phyloP scores from a whole-genome alignment of 2,797 vertebrate genomes.

The Eremophila alpestris region DNA sequence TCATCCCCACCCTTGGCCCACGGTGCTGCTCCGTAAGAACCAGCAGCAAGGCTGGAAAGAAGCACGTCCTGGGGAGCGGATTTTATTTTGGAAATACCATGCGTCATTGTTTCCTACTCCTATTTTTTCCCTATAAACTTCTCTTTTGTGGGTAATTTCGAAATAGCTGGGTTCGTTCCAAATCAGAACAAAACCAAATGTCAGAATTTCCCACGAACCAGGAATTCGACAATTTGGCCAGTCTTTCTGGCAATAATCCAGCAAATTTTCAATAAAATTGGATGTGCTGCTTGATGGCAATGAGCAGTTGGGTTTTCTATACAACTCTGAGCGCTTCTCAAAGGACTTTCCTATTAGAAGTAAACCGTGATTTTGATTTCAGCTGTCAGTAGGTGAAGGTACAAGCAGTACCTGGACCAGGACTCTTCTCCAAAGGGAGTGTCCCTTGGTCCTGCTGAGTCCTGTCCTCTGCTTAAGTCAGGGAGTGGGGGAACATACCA shows the following conservation, averaged over 20 bases:
- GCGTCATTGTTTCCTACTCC: constrained; percentile 61
- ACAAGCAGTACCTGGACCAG: background rate
- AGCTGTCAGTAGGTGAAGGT: background rate
- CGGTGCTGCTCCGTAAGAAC: background rate
- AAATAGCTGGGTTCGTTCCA: constrained; percentile 23
- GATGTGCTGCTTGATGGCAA: background rate
- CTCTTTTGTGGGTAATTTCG: constrained; percentile 42
- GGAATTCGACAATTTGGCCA: constrained; percentile 34
- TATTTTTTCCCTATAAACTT: constrained; percentile 37
- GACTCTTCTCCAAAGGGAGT: background rate
- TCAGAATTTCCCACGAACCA: constrained; percentile 63
- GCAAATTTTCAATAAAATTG: background rate
- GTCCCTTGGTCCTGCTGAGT: background rate
- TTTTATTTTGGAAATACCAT: constrained; percentile 52
- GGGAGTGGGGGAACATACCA: background rate
- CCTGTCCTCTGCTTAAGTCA: background rate
- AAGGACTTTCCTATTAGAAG: background rate
- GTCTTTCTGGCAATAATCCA: constrained; percentile 29
- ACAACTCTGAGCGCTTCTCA: background rate
- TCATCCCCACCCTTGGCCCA: background rate
- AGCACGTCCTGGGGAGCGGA: background rate
- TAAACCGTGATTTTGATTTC: background rate
- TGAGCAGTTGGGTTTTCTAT: background rate
- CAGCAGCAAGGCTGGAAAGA: constrained; percentile 12
- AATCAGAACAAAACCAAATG: constrained; percentile 51